Evolutionary conservation across 2,797 vertebrate species (phyloP).

Genomic region (Labroides dimidiatus): DNA sequence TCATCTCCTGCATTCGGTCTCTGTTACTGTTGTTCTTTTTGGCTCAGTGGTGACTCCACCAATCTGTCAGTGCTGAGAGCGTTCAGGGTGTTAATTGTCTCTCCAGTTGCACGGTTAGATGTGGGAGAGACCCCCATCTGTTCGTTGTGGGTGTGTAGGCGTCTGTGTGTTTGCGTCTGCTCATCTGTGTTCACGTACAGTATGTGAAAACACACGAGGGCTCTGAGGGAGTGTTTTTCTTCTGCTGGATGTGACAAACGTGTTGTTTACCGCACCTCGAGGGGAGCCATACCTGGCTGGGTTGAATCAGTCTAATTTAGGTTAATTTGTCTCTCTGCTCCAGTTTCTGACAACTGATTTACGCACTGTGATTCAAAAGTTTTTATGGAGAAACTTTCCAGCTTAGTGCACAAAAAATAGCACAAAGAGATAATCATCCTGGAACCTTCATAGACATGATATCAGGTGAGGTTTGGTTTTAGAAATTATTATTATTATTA

Average conservation of each 20-base stretch:
- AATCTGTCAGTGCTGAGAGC: constrained; percentile 69
- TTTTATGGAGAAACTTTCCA: constrained; percentile 16
- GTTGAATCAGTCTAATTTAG: constrained; percentile 33
- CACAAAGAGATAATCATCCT: background rate
- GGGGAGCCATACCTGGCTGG: constrained; percentile 32
- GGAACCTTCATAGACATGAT: background rate
- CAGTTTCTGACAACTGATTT: constrained; percentile 19
- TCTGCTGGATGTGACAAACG: constrained; percentile 41
- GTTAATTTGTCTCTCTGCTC: constrained; percentile 39
- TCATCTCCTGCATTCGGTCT: constrained; percentile 54
- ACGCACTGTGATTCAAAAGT: constrained; percentile 9
- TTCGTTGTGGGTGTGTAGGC: constrained; percentile 49
- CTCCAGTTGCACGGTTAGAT: constrained; percentile 54
- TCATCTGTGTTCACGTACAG: constrained; percentile 21
- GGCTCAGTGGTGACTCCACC: constrained; percentile 58
- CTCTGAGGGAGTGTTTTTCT: constrained; percentile 31
- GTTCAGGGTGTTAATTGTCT: constrained; percentile 71
- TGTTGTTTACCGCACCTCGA: constrained; percentile 43
- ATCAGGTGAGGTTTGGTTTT: too few species aligned
- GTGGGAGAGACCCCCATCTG: constrained; percentile 72
- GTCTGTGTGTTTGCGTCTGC: constrained; percentile 44
- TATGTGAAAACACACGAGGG: constrained; percentile 36
- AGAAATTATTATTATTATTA: too few species aligned
- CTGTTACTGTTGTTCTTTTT: constrained; percentile 63
- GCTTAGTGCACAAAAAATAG: background rate